Percentiles rank a stretch among this genome's conserved stretches.
phyloP scores from a whole-genome alignment of 2,113 vertebrate species.

The Bos taurus region DNA sequence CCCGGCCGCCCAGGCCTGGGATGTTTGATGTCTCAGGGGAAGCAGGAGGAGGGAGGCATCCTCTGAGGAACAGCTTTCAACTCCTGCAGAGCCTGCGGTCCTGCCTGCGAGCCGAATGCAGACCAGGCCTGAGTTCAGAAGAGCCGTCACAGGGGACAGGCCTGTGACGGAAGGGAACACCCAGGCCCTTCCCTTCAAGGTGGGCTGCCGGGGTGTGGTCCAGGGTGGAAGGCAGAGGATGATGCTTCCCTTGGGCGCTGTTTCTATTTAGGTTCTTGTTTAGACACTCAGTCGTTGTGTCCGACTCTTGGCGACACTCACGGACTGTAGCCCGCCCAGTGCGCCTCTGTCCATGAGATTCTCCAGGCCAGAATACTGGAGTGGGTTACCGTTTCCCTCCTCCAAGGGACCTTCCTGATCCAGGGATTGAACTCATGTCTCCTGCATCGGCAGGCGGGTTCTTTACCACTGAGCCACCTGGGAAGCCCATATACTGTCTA shows the following conservation, averaged over 20 bases:
- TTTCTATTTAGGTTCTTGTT: not conserved
- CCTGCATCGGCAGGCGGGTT: not conserved
- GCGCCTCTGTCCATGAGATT: not conserved
- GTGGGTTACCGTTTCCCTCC: not conserved
- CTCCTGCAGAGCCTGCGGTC: not conserved
- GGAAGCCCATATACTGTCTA: not conserved
- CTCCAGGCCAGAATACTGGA: not conserved
- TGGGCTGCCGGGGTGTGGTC: not conserved
- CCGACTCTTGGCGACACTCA: not conserved
- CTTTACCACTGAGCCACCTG: not conserved
- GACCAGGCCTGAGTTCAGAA: not conserved
- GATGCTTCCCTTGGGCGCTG: not conserved
- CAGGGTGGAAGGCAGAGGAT: not conserved
- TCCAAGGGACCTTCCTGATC: not conserved
- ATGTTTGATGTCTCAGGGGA: conserved; percentile 40
- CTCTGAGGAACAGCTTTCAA: not conserved
- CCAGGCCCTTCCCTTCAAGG: not conserved
- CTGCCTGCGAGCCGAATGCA: not conserved
- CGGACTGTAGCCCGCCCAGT: not conserved
- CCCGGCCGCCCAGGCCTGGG: not conserved
- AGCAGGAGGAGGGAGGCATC: conserved; percentile 31
- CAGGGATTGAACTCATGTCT: not conserved
- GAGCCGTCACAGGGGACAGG: not conserved
- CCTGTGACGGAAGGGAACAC: not conserved
- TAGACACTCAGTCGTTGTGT: not conserved